Percentiles rank a stretch among this genome's conserved stretches.
phyloP scores from a whole-genome alignment of 1,140 invertebrate species.

The Magallana ariakensis region DNA sequence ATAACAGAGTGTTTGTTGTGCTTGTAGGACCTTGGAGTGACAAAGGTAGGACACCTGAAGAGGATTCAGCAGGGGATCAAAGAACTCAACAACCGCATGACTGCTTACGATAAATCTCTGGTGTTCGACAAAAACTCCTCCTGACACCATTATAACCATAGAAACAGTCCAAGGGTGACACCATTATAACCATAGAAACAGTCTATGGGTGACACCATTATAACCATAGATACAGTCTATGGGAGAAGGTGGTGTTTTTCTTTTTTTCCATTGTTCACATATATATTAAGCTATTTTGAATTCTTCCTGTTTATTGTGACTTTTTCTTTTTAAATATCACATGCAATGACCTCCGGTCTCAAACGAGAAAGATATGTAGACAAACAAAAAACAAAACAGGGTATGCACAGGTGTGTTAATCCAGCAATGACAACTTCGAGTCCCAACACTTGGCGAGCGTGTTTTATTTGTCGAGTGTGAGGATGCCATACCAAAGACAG shows the following conservation, averaged over 20 bases:
- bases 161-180: neutral
- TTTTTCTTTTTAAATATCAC: neutral
- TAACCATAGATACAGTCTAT: neutral
- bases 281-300: neutral
- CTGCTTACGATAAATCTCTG: conserved; percentile 65
- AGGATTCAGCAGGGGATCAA: conserved; percentile 94
- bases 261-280: neutral
- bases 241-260: neutral
- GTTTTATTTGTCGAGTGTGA: neutral
- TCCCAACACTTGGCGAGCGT: neutral
- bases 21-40: conserved; percentile 90
- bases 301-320: neutral
- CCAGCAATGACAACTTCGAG: neutral
- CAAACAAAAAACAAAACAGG: neutral
- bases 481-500: neutral
- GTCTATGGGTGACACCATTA: no score
- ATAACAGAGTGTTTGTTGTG: conserved; percentile 26
- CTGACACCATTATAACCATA: conserved; percentile 26
- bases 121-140: conserved; percentile 34
- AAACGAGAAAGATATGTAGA: neutral
- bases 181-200: neutral
- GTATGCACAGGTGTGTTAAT: neutral
- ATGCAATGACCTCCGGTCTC: neutral
- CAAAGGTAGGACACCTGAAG: conserved; percentile 96
- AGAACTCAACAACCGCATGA: conserved; percentile 81